These are phyloP conservation scores for Enteromius anoplus DNA, from an alignment of 2,797 vertebrate species.

Conservation along the genomic window DNA sequence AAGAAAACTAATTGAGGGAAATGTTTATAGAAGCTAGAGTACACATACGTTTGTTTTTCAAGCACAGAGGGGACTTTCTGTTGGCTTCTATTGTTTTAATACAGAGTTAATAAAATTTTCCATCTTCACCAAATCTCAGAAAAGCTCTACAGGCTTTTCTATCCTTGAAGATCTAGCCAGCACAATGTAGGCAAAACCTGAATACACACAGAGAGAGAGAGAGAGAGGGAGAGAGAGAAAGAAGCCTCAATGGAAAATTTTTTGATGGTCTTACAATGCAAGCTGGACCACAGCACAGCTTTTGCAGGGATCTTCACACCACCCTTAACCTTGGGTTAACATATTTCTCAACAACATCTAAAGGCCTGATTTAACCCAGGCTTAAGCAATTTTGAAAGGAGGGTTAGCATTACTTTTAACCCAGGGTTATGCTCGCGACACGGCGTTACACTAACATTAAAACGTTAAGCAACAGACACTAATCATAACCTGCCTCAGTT, in stretches of 20 bases:
- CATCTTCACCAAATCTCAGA: neutral
- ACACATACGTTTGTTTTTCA: slow-evolving; percentile 12
- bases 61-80: neutral
- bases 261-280: neutral
- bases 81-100: neutral
- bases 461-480: slow-evolving; percentile 10
- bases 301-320: neutral
- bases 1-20: neutral
- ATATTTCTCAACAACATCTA: neutral
- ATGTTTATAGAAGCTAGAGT: slow-evolving; percentile 10
- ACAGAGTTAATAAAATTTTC: neutral
- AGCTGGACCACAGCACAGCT: neutral
- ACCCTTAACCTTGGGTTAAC: slow-evolving; percentile 3
- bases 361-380: slow-evolving; percentile 1
- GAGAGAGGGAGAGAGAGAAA: neutral
- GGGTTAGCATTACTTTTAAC: neutral
- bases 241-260: neutral
- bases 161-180: slow-evolving; percentile 4
- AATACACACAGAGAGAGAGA: neutral
- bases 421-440: neutral
- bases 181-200: slow-evolving; percentile 2
- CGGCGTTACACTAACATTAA: neutral
- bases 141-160: neutral
- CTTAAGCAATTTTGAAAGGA: neutral
- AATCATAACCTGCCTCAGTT: slow-evolving; percentile 20